Conservation (phyloP, 2,797 vertebrate species). For the Stomatorhinus walkeri region DNA sequence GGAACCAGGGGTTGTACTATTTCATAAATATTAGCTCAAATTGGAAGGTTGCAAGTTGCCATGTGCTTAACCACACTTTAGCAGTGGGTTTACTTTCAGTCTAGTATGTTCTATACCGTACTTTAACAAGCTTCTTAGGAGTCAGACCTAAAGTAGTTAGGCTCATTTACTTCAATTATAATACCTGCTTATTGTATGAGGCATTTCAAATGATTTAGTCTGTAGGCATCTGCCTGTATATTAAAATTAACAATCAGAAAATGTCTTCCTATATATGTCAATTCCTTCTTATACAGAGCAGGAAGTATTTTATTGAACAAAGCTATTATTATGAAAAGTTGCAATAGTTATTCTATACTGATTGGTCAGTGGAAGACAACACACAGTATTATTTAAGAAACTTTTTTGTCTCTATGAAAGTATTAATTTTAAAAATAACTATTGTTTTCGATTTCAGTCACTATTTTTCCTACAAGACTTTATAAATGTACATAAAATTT, state of each 20-base stretch:
- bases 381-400: background rate
- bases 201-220: background rate
- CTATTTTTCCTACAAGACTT: background rate
- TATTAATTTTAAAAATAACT: background rate
- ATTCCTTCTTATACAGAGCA: background rate
- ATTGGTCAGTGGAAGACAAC: background rate
- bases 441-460: background rate
- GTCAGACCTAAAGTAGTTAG: background rate
- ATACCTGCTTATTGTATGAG: background rate
- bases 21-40: background rate
- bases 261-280: background rate
- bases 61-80: background rate
- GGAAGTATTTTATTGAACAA: background rate
- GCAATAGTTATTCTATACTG: background rate
- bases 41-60: background rate
- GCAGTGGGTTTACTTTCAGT: background rate
- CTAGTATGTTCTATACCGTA: background rate
- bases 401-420: background rate
- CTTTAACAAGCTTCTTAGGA: background rate
- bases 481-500: background rate
- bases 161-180: background rate
- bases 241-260: background rate
- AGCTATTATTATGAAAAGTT: background rate
- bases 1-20: background rate
- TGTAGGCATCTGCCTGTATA: background rate